phyloP scores from a whole-genome alignment of 2,113 vertebrate genomes.

The Ramphastos sulfuratus region DNA sequence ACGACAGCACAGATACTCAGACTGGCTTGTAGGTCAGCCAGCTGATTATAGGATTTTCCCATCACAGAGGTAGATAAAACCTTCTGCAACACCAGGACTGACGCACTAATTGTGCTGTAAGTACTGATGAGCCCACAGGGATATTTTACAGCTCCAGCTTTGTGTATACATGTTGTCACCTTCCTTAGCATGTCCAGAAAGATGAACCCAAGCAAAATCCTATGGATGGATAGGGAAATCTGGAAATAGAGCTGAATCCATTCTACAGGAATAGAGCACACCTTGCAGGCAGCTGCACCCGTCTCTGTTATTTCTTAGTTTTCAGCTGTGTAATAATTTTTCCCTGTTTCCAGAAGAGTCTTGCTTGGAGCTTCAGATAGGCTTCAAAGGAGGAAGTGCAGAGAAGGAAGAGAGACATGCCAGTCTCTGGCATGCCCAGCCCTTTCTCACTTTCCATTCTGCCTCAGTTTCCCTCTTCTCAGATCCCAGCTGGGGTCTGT shows the following conservation, averaged over 20 bases:
- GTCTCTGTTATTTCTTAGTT: not conserved
- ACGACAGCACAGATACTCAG: not conserved
- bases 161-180: not conserved
- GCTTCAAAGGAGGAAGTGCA: not conserved
- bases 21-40: constrained; percentile 2
- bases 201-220: not conserved
- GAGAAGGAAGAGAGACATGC: not conserved
- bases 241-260: not conserved
- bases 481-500: not conserved
- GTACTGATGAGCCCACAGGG: not conserved
- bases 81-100: not conserved
- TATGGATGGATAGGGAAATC: not conserved
- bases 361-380: not conserved
- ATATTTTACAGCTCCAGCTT: not conserved
- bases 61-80: not conserved
- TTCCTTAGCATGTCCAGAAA: not conserved
- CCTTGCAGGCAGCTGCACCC: not conserved
- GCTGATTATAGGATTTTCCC: constrained; percentile 4
- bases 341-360: not conserved
- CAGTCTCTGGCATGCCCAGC: not conserved
- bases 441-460: not conserved
- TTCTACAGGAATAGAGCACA: not conserved
- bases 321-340: not conserved
- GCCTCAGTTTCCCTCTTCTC: not conserved
- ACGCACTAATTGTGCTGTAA: not conserved